These are phyloP conservation scores for Phania funesta DNA, from an alignment of 2,888 invertebrate genomes.

Conservation along the genomic window DNA sequence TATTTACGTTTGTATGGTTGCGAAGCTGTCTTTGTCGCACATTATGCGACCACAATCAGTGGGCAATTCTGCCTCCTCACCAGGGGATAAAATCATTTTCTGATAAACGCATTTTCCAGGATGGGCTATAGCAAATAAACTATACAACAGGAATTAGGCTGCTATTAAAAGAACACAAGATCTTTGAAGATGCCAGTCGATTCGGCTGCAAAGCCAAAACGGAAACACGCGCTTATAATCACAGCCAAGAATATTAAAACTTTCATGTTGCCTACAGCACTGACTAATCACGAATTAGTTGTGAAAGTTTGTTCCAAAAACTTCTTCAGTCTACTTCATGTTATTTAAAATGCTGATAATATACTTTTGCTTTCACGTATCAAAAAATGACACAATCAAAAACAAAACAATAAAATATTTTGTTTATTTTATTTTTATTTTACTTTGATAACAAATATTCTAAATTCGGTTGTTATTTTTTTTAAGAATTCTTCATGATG, in stretches of 20 bases:
- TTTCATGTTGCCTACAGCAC: slow-evolving; percentile 27
- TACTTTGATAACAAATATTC: too few relatives aligned
- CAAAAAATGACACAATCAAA: too few relatives aligned
- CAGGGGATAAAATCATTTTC: slow-evolving; percentile 1
- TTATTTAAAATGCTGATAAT: too few relatives aligned
- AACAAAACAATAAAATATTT: too few relatives aligned
- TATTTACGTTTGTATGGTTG: slow-evolving; percentile 23
- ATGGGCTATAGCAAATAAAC: neutral
- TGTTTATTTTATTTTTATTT: too few relatives aligned
- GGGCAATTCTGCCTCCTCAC: slow-evolving; percentile 8
- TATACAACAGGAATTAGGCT: neutral
- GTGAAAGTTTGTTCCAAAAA: too few relatives aligned
- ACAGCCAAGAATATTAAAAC: neutral
- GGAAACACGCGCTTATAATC: neutral
- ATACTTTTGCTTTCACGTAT: too few relatives aligned
- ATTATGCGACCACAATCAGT: neutral
- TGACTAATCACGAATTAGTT: too few relatives aligned
- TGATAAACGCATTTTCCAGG: slow-evolving; percentile 44
- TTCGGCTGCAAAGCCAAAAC: neutral
- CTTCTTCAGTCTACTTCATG: too few relatives aligned
- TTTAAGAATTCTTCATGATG: too few relatives aligned
- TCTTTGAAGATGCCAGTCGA: neutral
- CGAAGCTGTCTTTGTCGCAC: slow-evolving; percentile 15
- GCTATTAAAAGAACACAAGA: neutral
- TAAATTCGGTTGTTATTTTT: too few relatives aligned